Evolutionary conservation across 2,113 vertebrate genomes (phyloP).

Genomic region (Actinemys pallida): DNA sequence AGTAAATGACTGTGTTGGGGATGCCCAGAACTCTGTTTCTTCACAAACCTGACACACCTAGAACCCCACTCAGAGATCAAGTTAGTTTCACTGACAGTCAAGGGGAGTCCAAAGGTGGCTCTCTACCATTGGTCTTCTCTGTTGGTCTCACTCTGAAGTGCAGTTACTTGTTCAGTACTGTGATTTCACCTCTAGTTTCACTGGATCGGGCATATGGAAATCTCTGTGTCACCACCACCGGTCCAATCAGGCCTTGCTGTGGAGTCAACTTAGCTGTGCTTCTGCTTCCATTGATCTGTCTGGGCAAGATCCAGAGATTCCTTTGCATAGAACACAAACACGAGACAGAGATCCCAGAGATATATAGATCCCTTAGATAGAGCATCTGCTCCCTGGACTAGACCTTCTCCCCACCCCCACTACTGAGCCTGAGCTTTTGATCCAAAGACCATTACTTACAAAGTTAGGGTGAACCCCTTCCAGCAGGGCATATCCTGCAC

Average conservation of each 20-base stretch:
- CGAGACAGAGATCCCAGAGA: background rate
- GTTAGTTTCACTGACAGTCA: background rate
- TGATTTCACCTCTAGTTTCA: background rate
- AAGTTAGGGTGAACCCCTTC: background rate
- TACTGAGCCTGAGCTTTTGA: background rate
- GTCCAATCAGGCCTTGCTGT: background rate
- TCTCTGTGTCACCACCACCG: background rate
- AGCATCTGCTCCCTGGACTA: background rate
- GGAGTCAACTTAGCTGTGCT: background rate
- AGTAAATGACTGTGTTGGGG: too few species aligned
- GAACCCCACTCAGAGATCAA: background rate
- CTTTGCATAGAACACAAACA: background rate
- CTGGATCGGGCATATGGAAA: background rate
- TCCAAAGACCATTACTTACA: background rate
- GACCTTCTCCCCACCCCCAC: background rate
- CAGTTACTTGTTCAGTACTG: background rate
- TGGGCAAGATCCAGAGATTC: background rate
- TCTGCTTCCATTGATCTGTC: background rate
- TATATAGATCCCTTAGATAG: rapidly evolving
- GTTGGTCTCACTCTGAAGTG: background rate
- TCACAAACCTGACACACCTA: background rate
- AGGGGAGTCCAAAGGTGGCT: background rate
- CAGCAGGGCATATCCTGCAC: background rate
- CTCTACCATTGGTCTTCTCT: too few species aligned
- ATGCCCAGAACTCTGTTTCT: background rate